phyloP scores from a whole-genome alignment of 30 jellyfish, hydroid and myxozoan species.

The Turritopsis dohrnii region DNA sequence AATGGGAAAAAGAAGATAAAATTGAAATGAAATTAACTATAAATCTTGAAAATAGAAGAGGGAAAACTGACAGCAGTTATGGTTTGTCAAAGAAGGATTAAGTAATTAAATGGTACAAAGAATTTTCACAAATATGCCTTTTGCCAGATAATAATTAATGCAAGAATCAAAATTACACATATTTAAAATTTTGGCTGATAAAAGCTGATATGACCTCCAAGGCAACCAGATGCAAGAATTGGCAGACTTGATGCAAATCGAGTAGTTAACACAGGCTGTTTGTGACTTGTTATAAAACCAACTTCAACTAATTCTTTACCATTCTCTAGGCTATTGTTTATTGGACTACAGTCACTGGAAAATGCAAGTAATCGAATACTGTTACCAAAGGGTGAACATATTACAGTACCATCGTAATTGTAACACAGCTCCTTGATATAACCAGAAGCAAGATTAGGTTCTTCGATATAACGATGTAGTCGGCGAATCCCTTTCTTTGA shows the following conservation, averaged over 20 bases:
- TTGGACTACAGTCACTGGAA: conserved; percentile 44
- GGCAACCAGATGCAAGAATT: conserved; percentile 77
- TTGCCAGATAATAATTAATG: no score
- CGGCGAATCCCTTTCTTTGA: not conserved
- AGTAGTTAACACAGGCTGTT: conserved; percentile 66
- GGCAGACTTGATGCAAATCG: conserved; percentile 64
- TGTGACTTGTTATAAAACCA: conserved; percentile 45
- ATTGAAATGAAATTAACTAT: no score
- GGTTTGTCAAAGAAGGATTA: no score
- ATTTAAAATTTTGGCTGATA: conserved; percentile 56
- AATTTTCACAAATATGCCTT: no score
- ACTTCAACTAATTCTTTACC: conserved; percentile 47
- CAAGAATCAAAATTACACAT: no score
- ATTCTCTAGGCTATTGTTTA: conserved; percentile 33
- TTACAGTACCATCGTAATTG: conserved; percentile 70
- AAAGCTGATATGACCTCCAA: conserved; percentile 75
- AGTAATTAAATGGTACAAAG: no score
- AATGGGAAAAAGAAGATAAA: no score
- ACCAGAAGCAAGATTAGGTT: conserved; percentile 69
- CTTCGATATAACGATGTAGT: conserved; percentile 58
- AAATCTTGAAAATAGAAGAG: no score
- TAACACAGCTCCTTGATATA: conserved; percentile 79
- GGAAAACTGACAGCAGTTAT: no score
- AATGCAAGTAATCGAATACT: conserved; percentile 74
- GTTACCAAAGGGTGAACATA: conserved; percentile 86